Conservation (phyloP, 2,113 vertebrate genomes). For the Sturnus vulgaris region DNA sequence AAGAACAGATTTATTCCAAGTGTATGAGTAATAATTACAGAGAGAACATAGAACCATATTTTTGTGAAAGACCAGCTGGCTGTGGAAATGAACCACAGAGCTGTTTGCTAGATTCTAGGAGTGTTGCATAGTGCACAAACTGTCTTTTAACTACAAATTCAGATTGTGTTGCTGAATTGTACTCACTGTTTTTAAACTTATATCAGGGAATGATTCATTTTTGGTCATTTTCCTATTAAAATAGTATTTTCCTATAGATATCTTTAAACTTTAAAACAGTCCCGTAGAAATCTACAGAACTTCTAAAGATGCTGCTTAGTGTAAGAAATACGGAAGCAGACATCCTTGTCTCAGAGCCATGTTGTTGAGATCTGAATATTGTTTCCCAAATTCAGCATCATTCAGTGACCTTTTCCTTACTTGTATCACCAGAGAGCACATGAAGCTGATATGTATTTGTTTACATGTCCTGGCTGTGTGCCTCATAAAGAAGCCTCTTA, state of each 20-base stretch:
- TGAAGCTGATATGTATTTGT: neutral
- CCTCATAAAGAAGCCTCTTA: neutral
- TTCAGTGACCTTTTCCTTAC: neutral
- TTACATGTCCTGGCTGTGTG: neutral
- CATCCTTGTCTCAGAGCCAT: neutral
- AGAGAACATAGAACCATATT: neutral
- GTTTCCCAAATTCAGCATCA: neutral
- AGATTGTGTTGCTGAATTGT: neutral
- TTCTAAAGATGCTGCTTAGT: neutral
- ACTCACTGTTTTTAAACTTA: neutral
- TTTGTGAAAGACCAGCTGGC: neutral
- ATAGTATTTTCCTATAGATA: neutral
- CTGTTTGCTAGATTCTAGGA: neutral
- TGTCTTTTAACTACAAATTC: neutral
- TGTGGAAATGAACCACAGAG: neutral
- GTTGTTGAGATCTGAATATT: neutral
- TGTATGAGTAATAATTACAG: neutral
- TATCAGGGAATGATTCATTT: neutral
- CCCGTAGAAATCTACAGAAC: neutral
- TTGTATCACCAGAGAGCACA: neutral
- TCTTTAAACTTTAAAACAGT: neutral
- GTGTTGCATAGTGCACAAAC: neutral
- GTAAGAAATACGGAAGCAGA: neutral
- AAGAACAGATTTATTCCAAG: neutral
- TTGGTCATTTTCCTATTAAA: neutral